Base-by-base conservation (phyloP, 2,113 vertebrate species). In the Stomatorhinus ivindoensis region DNA sequence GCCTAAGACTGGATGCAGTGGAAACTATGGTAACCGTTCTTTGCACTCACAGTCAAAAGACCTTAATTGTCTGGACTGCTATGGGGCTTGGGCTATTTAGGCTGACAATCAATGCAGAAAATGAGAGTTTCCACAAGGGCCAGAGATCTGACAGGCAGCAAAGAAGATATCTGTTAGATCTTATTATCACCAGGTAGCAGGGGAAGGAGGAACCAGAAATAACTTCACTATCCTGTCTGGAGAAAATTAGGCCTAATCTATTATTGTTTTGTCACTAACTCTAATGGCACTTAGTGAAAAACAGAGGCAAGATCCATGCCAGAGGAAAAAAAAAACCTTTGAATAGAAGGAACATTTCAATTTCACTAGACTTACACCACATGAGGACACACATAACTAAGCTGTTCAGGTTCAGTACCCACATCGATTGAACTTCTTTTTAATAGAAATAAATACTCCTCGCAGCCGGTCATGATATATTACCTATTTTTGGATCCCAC, bases 41-140 rank as follows among this genome's bases (percentile, higher is more conserved):
- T 91, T 92, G 93, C 92, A 93, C 94, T 92, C 93, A 92, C 94
- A 93, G 93, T 95, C 92, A 96, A 94, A 92, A 94, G 93, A 93
- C 94, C 95, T 95, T 96, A 96, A 97, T 96, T 96, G 95, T 95
- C 94, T 94, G 94, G 96, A 96, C 95, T 96, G 95, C 95, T 96
- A 95, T 93, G 93, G 93, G 91, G 94, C 92, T 96, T 2, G 0
- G 91, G 94, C 93, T 94, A 94, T 53, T 92, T 87, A 91, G 93
- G 92, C 92, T 90, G 91, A 94, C 95, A 95, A 61, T 92, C 92
- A 94, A 94, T 94, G 91, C 92, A 94, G 92, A 90, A 95, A 96
- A 95, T 89, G 42, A 94, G 94, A 86, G 91, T 85, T 95, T 94
- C 93, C 93, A 94, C 83, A 90, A 91, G 94, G 80, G 89, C 90